These are phyloP conservation scores for Plectus sambesii DNA, from an alignment of 1,140 invertebrate species.

Conservation along the genomic window DNA sequence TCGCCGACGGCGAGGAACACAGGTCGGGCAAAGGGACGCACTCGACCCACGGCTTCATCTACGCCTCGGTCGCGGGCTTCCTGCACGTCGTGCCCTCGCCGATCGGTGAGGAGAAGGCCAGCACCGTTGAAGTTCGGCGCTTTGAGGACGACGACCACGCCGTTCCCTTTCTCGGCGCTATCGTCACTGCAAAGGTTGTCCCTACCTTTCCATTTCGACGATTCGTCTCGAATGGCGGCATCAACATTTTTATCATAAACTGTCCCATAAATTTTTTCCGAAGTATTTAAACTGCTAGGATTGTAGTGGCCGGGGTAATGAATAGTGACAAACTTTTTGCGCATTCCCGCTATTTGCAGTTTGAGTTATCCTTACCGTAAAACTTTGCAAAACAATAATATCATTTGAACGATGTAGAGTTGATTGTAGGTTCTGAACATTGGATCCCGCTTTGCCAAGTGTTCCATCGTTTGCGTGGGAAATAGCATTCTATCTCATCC, in stretches of 20 bases:
- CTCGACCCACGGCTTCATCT: slow-evolving; percentile 17
- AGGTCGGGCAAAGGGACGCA: slow-evolving; percentile 20
- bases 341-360: too few relatives aligned
- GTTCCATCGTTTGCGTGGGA: slow-evolving; percentile 33
- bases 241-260: neutral
- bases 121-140: slow-evolving; percentile 19
- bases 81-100: slow-evolving; percentile 9
- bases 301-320: too few relatives aligned
- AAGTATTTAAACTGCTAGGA: too few relatives aligned
- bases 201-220: neutral
- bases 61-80: slow-evolving; percentile 16
- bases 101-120: slow-evolving; percentile 15
- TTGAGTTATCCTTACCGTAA: too few relatives aligned
- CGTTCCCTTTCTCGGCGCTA: slow-evolving; percentile 19
- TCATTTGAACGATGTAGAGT: too few relatives aligned
- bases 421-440: too few relatives aligned
- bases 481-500: slow-evolving; percentile 25
- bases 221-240: neutral
- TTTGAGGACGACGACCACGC: slow-evolving; percentile 14
- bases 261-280: too few relatives aligned
- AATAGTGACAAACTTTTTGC: too few relatives aligned
- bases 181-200: slow-evolving; percentile 15
- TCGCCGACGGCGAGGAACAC: too few relatives aligned
- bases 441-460: slow-evolving; percentile 26
- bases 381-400: too few relatives aligned